Conservation (phyloP, 1,140 invertebrate species). For the Drosophila orosa region DNA sequence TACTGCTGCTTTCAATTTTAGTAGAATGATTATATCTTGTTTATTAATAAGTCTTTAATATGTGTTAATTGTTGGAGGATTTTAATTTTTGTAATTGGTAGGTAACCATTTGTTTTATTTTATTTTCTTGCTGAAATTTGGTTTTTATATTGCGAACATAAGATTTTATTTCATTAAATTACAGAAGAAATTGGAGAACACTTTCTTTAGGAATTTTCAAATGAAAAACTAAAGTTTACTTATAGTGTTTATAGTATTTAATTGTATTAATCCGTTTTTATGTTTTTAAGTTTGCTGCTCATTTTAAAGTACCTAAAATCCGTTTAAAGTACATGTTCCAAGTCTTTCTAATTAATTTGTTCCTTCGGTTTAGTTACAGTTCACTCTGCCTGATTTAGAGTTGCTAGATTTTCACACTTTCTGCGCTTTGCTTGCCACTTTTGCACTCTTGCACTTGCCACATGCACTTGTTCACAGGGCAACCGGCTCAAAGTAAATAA, state of each 20-base stretch:
- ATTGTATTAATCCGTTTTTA: too few species aligned
- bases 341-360: neutral
- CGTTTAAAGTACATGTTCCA: neutral
- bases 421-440: constrained; percentile 24
- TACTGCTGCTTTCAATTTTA: too few species aligned
- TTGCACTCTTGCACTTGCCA: constrained; percentile 28
- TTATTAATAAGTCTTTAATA: neutral
- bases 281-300: neutral
- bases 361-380: neutral
- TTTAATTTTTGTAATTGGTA: neutral
- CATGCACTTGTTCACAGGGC: constrained; percentile 67
- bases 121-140: neutral
- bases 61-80: neutral
- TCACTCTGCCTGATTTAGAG: constrained; percentile 11
- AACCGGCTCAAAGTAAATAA: constrained; percentile 76
- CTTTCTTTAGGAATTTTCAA: neutral
- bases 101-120: neutral
- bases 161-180: neutral
- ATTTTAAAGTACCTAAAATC: neutral
- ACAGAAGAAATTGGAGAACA: too few species aligned
- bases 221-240: neutral
- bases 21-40: too few species aligned
- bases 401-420: constrained; percentile 22
- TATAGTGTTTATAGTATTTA: neutral
- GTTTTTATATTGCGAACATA: neutral